These are phyloP conservation scores for Phaenicophaeus curvirostris DNA, from an alignment of 2,797 vertebrate genomes.

Conservation along the genomic window DNA sequence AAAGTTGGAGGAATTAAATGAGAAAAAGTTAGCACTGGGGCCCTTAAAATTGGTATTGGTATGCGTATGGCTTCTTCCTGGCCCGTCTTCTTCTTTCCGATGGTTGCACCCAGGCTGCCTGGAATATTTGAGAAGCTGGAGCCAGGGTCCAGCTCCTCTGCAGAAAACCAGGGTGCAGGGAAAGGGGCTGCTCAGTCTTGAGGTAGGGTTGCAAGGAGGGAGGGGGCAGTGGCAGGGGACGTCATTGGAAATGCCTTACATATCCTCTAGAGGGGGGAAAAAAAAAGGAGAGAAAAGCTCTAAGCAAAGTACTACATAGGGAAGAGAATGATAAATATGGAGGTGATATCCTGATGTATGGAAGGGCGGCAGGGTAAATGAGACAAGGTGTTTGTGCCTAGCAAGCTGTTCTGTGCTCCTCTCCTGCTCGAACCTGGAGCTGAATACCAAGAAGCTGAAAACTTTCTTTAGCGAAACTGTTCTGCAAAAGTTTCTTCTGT, in stretches of 20 bases:
- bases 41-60: neutral
- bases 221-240: too few relatives aligned
- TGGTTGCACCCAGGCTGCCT: neutral
- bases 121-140: neutral
- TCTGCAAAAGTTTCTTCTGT: neutral
- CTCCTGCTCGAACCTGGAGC: neutral
- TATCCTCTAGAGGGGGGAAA: neutral
- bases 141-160: neutral
- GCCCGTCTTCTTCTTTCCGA: neutral
- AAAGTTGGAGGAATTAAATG: neutral
- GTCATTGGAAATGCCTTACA: accelerated
- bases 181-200: neutral
- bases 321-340: neutral
- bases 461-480: neutral
- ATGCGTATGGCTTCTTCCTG: neutral
- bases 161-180: neutral
- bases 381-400: neutral
- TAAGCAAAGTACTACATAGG: neutral
- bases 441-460: neutral
- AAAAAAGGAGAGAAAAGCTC: neutral
- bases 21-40: neutral
- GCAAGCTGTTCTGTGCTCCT: neutral
- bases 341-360: neutral
- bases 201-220: neutral
- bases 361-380: neutral